Percentiles rank a stretch among this genome's conserved stretches.
phyloP scores from a whole-genome alignment of 2,888 invertebrate species.

The Hydriomena furcata region DNA sequence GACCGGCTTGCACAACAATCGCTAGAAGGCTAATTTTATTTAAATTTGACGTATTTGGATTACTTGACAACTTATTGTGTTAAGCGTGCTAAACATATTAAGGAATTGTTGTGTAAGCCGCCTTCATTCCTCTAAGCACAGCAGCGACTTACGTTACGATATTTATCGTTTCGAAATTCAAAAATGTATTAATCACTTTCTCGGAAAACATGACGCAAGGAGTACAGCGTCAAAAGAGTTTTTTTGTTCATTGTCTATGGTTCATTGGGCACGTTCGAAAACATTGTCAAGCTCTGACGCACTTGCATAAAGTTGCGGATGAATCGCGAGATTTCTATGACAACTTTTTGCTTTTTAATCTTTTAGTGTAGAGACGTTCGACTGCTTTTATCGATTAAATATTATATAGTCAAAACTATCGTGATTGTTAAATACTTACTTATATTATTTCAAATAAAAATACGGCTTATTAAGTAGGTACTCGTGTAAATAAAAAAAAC shows the following conservation, averaged over 20 bases:
- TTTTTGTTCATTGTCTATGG: constrained; percentile 31
- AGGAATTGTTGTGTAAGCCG: too few relatives aligned
- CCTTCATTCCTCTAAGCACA: too few relatives aligned
- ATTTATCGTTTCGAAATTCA: constrained; percentile 2
- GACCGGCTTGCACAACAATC: too few relatives aligned
- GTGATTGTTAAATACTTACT: too few relatives aligned
- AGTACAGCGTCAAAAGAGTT: constrained; percentile 25
- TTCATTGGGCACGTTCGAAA: constrained; percentile 41
- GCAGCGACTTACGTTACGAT: constrained; percentile 12
- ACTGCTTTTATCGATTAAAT: constrained; percentile 11
- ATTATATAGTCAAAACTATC: too few relatives aligned
- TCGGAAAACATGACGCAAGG: constrained; percentile 35
- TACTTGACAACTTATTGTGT: too few relatives aligned
- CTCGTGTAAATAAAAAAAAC: too few relatives aligned
- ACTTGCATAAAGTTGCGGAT: constrained; percentile 40
- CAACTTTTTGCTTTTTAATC: constrained; percentile 37
- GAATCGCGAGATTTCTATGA: constrained; percentile 36
- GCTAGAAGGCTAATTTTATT: too few relatives aligned
- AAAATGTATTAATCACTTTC: constrained; percentile 32
- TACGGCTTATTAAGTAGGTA: too few relatives aligned
- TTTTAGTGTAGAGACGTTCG: constrained; percentile 34
- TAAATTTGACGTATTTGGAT: too few relatives aligned
- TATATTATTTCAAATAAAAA: too few relatives aligned
- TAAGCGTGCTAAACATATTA: too few relatives aligned
- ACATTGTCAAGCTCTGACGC: constrained; percentile 50